Base-by-base conservation (phyloP, 2,113 vertebrate species). In the Leucoraja erinaceus region DNA sequence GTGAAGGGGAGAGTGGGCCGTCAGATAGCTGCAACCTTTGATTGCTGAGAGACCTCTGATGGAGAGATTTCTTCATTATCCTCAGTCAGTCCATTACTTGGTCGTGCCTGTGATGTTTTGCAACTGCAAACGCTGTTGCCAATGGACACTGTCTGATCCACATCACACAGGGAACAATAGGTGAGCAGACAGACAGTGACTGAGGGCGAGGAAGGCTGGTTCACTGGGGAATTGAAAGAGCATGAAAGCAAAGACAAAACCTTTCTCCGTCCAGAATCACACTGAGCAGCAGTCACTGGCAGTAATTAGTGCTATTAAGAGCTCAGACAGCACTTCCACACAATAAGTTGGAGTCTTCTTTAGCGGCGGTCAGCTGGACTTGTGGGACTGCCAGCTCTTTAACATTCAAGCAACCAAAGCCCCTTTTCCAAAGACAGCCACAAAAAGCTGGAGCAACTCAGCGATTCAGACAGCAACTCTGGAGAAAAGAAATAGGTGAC, bases 291-390 rank as follows among this genome's bases (percentile, higher is more conserved):
- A 22, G 90, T 11, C 70, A 68, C 90, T 91, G 90, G 72, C 66
- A 54, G n/a, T 68, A 90, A 90, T 90, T 68, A 91, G 20, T 38
- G 18, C 33, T 38, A 54, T 91, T 47, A 54, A 91, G 33, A 91
- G 33, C 66, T 74, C 63, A 91, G 90, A 14, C 68, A 25, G 9
- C 22, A 91, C 90, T 91, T 91, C 20, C 90, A 91, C 18, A 9
- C 22, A 38, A 72, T 54, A 47, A 74, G 18, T 70, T 90, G 33
- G 72, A 25, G 33, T 28, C 8, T 66, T 91, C 38, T 3, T 47
- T 47, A 47, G 38, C 3, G 38, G 38, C 38, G 3, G 38, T 47
- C 38, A 47, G 38, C 38, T 1, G 38, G 38, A 56, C 47, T 56
- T 38, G 18, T 56, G 78, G 7, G 38, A 8, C 28, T 56, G 79